Conservation (phyloP, 2,888 invertebrate species). For the Stratiomys singularior region DNA sequence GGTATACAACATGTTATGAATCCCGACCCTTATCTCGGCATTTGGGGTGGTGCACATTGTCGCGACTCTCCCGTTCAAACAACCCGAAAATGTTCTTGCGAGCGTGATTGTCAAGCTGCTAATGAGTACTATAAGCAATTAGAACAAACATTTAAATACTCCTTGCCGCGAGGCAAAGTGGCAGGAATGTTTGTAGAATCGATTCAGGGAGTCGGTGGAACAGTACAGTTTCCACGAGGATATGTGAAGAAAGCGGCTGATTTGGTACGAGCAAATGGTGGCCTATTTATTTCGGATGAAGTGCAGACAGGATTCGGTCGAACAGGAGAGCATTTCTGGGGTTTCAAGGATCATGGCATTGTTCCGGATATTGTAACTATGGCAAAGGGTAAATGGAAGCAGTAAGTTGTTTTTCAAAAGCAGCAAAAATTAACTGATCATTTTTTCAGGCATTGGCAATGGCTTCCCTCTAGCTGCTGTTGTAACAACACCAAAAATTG, state of each 20-base stretch:
- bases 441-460: constrained; percentile 76
- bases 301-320: constrained; percentile 97
- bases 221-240: constrained; percentile 90
- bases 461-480: constrained; percentile 97
- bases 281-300: constrained; percentile 92
- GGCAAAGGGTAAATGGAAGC: constrained; percentile 77
- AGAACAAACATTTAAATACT: constrained; percentile 76
- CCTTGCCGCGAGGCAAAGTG: constrained; percentile 79
- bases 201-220: constrained; percentile 96
- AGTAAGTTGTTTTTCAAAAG: not conserved
- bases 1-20: constrained; percentile 90
- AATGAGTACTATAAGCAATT: constrained; percentile 84
- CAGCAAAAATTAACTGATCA: not conserved
- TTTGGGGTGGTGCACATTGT: constrained; percentile 90
- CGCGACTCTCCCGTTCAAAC: constrained; percentile 87
- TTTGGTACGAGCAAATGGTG: constrained; percentile 82
- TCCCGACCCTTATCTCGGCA: constrained; percentile 90
- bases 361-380: constrained; percentile 94
- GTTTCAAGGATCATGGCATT: constrained; percentile 89
- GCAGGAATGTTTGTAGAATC: constrained; percentile 95
- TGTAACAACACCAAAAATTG: constrained; percentile 89
- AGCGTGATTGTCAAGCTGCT: constrained; percentile 74
- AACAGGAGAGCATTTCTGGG: constrained; percentile 95
- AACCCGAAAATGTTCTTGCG: constrained; percentile 74
- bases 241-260: constrained; percentile 85